Evolutionary conservation across 2,888 invertebrate species (phyloP).

Genomic region (Steinernema hermaphroditum): DNA sequence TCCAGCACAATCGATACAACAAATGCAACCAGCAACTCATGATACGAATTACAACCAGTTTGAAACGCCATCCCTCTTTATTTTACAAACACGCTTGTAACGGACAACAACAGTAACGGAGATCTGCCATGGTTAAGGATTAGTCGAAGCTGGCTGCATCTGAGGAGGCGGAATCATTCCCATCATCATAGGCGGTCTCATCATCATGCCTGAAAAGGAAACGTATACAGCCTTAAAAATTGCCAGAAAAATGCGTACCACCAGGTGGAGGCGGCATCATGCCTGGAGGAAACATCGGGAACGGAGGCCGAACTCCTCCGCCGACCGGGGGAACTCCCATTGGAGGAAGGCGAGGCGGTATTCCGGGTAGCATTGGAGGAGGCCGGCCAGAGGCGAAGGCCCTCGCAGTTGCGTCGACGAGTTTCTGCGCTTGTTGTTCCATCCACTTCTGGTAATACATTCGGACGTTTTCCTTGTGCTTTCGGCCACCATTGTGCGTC

Average conservation of each 20-base stretch:
- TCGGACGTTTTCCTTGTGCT: conserved; percentile 99
- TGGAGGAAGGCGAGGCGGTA: neutral
- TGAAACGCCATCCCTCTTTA: neutral
- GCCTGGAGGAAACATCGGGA: conserved; percentile 8
- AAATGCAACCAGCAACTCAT: too few species aligned
- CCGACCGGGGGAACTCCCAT: neutral
- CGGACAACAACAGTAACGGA: neutral
- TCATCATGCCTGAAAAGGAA: conserved; percentile 3
- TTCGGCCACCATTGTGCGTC: conserved; percentile 97
- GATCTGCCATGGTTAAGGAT: neutral
- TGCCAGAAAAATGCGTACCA: too few species aligned
- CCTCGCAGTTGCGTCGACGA: conserved; percentile 78
- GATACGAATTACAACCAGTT: too few species aligned
- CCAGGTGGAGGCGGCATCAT: conserved; percentile 8
- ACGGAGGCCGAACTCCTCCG: neutral
- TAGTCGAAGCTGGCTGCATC: neutral
- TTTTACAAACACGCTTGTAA: neutral
- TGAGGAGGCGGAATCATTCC: neutral
- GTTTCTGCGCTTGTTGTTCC: conserved; percentile 98
- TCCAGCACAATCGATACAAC: too few species aligned
- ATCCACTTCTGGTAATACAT: conserved; percentile 99
- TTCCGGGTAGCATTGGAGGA: conserved; percentile 17
- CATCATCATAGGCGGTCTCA: neutral
- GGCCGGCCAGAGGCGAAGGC: conserved; percentile 39
- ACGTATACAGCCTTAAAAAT: too few species aligned